These are phyloP conservation scores for Daubentonia madagascariensis DNA, from an alignment of 2,113 vertebrate genomes.

Conservation along the genomic window DNA sequence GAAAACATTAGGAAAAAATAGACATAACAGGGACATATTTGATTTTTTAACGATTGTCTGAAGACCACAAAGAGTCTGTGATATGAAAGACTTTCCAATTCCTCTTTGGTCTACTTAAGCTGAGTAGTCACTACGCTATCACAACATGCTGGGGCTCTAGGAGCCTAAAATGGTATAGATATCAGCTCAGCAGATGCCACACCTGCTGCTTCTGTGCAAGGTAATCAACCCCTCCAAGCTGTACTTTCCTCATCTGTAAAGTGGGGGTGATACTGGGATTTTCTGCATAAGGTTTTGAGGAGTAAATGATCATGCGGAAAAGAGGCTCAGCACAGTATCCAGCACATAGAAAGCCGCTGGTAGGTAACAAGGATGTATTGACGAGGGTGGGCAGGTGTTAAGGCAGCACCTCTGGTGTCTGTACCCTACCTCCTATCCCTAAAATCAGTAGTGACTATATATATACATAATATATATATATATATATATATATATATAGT, in stretches of 20 bases:
- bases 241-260: not conserved
- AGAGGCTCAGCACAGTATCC: not conserved
- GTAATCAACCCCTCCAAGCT: not conserved
- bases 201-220: not conserved
- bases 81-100: constrained; percentile 64
- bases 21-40: constrained; percentile 79
- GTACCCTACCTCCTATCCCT: not conserved
- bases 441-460: too few relatives aligned
- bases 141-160: not conserved
- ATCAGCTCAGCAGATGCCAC: not conserved
- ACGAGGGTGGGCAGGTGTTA: accelerated
- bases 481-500: too few relatives aligned
- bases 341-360: not conserved
- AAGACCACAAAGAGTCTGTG: constrained; percentile 59
- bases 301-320: not conserved
- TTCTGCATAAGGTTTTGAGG: not conserved
- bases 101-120: constrained; percentile 62
- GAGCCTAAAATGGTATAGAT: not conserved
- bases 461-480: too few relatives aligned
- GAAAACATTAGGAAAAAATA: constrained; percentile 77
- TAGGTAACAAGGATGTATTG: not conserved
- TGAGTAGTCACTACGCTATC: constrained; percentile 12
- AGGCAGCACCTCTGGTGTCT: not conserved
- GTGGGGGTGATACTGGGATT: not conserved
- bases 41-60: constrained; percentile 72